Evolutionary conservation across 2,113 vertebrate species (phyloP).

Genomic region (Xiphophorus maculatus): DNA sequence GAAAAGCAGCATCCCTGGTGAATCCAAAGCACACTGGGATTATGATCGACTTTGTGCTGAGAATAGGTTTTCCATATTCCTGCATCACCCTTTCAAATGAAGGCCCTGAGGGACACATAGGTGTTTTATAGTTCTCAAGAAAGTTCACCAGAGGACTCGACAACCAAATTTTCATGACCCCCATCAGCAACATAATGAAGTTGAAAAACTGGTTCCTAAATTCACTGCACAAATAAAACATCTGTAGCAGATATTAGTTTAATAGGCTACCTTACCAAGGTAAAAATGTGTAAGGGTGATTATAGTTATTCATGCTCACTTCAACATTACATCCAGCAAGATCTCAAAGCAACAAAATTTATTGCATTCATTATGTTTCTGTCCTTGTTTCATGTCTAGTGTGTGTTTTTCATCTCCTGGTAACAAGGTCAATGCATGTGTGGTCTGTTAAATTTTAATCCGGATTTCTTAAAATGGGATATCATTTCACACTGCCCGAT

Average conservation of each 20-base stretch:
- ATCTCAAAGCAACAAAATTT: slow-evolving; percentile 1
- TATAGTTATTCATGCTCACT: slow-evolving; percentile 29
- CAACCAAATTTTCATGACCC: background rate
- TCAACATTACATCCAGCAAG: slow-evolving; percentile 20
- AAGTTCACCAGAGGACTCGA: no score
- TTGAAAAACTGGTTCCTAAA: background rate
- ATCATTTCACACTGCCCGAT: slow-evolving; percentile 76
- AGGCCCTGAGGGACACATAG: background rate
- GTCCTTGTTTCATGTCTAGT: slow-evolving; percentile 38
- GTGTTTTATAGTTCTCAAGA: no score
- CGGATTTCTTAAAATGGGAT: slow-evolving; percentile 80
- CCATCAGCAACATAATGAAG: background rate
- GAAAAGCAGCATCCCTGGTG: background rate
- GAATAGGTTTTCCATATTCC: no score
- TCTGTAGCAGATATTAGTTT: slow-evolving; percentile 26
- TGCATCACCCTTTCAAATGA: background rate
- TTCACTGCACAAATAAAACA: background rate
- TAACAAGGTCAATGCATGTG: slow-evolving; percentile 81
- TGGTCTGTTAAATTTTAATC: slow-evolving; percentile 80
- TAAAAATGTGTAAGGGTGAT: slow-evolving; percentile 38
- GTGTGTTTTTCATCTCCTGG: slow-evolving; percentile 49
- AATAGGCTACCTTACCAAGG: slow-evolving; percentile 12
- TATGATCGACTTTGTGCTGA: background rate
- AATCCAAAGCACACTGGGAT: background rate
- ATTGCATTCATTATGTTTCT: slow-evolving; percentile 25